These are phyloP conservation scores for Ormyrus pomaceus DNA, from an alignment of 2,888 invertebrate genomes.

Conservation along the genomic window DNA sequence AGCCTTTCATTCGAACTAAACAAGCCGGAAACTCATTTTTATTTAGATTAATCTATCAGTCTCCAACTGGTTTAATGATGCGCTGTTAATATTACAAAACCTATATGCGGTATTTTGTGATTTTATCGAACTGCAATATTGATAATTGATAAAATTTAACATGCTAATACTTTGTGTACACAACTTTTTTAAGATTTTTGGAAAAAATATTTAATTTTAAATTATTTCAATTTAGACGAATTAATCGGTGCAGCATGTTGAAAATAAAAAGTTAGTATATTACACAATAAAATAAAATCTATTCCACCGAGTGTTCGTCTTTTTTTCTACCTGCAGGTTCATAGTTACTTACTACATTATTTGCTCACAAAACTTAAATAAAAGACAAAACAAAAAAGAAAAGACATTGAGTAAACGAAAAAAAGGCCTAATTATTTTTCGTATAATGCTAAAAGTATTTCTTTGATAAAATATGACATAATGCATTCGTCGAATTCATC, in stretches of 20 bases:
- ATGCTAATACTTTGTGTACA: slow-evolving; percentile 53
- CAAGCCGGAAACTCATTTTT: slow-evolving; percentile 50
- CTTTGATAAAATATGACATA: slow-evolving; percentile 24
- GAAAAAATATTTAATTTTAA: too few species aligned
- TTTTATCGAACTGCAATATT: slow-evolving; percentile 53
- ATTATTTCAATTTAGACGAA: slow-evolving; percentile 10
- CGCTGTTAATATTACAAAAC: slow-evolving; percentile 63
- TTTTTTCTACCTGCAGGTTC: slow-evolving; percentile 33
- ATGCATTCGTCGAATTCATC: background rate
- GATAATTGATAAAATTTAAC: slow-evolving; percentile 38
- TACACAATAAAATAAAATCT: slow-evolving; percentile 39
- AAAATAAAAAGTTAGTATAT: slow-evolving; percentile 39
- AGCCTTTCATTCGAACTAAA: slow-evolving; percentile 48
- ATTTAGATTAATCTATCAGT: slow-evolving; percentile 58
- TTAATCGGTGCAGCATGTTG: slow-evolving; percentile 23
- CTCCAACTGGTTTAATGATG: slow-evolving; percentile 60
- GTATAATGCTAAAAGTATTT: slow-evolving; percentile 36
- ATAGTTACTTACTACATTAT: slow-evolving; percentile 41
- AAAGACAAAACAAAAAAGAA: slow-evolving; percentile 45
- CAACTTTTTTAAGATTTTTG: slow-evolving; percentile 50
- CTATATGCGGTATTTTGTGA: slow-evolving; percentile 57
- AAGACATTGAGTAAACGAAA: slow-evolving; percentile 43
- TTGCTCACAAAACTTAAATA: slow-evolving; percentile 44
- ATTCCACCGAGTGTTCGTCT: slow-evolving; percentile 44
- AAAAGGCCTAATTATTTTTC: slow-evolving; percentile 27